These are phyloP conservation scores for Dysmachus trigonus DNA, from an alignment of 2,888 invertebrate species.

Conservation along the genomic window DNA sequence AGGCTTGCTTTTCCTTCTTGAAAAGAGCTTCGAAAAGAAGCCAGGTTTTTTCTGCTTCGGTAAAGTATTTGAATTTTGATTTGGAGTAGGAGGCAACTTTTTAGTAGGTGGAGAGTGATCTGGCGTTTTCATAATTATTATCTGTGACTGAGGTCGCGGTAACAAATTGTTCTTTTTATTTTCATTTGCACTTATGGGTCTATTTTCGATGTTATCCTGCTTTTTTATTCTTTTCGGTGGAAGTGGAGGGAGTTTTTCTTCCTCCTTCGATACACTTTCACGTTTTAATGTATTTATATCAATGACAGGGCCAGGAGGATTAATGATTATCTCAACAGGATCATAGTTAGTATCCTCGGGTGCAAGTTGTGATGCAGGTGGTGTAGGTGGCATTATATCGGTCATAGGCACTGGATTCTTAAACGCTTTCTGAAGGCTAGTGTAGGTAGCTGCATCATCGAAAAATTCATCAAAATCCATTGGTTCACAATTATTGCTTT, in stretches of 20 bases:
- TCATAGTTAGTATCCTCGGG: constrained; percentile 65
- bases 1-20: constrained; percentile 68
- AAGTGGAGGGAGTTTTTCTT: constrained; percentile 77
- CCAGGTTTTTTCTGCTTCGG: constrained; percentile 71
- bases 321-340: constrained; percentile 61
- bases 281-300: constrained; percentile 66
- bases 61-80: constrained; percentile 60
- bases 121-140: constrained; percentile 61
- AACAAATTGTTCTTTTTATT: constrained; percentile 49
- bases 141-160: constrained; percentile 57
- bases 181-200: constrained; percentile 56
- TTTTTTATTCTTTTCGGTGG: constrained; percentile 82
- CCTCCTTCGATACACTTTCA: constrained; percentile 67
- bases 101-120: constrained; percentile 67
- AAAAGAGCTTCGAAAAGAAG: constrained; percentile 73
- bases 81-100: constrained; percentile 66
- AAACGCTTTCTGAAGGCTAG: constrained; percentile 85
- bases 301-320: constrained; percentile 66
- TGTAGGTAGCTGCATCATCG: constrained; percentile 82
- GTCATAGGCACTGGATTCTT: constrained; percentile 78
- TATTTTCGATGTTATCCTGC: constrained; percentile 62
- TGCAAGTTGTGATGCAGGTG: constrained; percentile 58
- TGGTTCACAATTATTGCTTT: constrained; percentile 53
- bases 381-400: constrained; percentile 67
- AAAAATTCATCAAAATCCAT: constrained; percentile 73